Base-by-base conservation (phyloP, 2,797 vertebrate genomes). In the Chaunax sp. region DNA sequence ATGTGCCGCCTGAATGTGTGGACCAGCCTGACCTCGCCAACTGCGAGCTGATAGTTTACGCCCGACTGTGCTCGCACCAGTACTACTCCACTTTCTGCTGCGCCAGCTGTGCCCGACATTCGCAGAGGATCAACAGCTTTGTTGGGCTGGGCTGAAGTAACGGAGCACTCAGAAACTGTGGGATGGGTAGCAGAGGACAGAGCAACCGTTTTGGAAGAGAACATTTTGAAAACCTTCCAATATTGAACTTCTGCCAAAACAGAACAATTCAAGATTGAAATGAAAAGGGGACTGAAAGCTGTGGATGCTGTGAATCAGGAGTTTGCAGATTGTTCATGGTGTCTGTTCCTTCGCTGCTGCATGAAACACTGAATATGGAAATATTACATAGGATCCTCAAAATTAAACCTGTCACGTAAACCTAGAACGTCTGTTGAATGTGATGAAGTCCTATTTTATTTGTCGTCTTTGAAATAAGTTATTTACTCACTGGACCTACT, bases 51-150 rank as follows among this genome's bases (percentile, higher is more conserved):
- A 96, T 99, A 13, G 90, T 99, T 59, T 95, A 95, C 76, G 96
- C 97, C 56, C 95, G 95, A 19, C 95, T 99, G 46, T 99, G 98
- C 81, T 70, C 87, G 56, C 97, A 96, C 4, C 90, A 92, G 1
- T 99, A 99, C 78, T 98, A 96, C 71, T 95, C 95, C 82, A 95
- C 95, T 67, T 99, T 99, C 93, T 99, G 98, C 92, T 99, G 98
- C 0, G 95, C 96, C 77, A 99, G 96, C 92, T 99, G 98, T 2
- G 82, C 94, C 71, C 91, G 85, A 16, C 84, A 93, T 11, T 84
- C 82, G 0, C 84, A 75, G 49, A 72, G 50, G 26, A 84, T 54
- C 13, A 35, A 63, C 68, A 72, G 77, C 64, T 65, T 67, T 2
- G 47, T 70, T 12, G 74, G 64, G 15, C 71, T 54, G 0, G 86